phyloP scores from a whole-genome alignment of 2,888 invertebrate species.

The Acrocyrtus sp. region DNA sequence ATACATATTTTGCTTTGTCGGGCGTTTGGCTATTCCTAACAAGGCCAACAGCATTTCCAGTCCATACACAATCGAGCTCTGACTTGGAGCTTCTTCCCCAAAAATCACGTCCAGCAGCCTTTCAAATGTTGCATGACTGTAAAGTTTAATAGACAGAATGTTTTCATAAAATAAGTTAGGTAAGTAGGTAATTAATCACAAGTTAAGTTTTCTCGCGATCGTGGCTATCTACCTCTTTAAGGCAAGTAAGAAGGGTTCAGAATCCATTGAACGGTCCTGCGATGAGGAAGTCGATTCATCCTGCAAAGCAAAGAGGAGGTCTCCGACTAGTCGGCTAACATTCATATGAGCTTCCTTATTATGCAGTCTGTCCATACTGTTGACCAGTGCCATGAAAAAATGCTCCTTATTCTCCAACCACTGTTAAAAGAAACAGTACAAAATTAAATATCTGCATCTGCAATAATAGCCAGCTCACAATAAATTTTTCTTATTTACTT shows the following conservation, averaged over 20 bases:
- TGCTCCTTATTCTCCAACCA: conserved; percentile 87
- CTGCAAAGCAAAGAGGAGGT: conserved; percentile 79
- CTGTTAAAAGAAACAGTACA: conserved; percentile 68
- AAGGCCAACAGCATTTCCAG: conserved; percentile 59
- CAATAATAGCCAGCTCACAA: background rate
- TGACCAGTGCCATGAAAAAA: conserved; percentile 83
- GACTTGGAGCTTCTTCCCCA: conserved; percentile 71
- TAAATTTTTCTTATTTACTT: conserved; percentile 67
- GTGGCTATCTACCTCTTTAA: conserved; percentile 76
- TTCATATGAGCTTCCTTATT: conserved; percentile 84
- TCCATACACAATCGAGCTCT: conserved; percentile 67
- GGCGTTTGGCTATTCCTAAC: conserved; percentile 59
- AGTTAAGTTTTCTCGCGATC: background rate
- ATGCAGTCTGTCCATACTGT: conserved; percentile 72
- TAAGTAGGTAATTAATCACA: background rate
- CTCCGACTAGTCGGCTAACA: conserved; percentile 88
- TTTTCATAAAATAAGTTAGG: conserved; percentile 9
- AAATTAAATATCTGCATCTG: background rate
- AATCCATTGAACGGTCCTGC: conserved; percentile 71
- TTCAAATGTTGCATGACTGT: conserved; percentile 74
- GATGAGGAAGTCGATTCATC: conserved; percentile 69
- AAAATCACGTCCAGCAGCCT: conserved; percentile 81
- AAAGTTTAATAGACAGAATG: conserved; percentile 59
- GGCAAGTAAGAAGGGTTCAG: conserved; percentile 78
- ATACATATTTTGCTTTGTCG: conserved; percentile 56